Percentiles rank a stretch among this genome's conserved stretches.
phyloP scores from a whole-genome alignment of 2,888 invertebrate species.

The Ecdyonurus torrentis region DNA sequence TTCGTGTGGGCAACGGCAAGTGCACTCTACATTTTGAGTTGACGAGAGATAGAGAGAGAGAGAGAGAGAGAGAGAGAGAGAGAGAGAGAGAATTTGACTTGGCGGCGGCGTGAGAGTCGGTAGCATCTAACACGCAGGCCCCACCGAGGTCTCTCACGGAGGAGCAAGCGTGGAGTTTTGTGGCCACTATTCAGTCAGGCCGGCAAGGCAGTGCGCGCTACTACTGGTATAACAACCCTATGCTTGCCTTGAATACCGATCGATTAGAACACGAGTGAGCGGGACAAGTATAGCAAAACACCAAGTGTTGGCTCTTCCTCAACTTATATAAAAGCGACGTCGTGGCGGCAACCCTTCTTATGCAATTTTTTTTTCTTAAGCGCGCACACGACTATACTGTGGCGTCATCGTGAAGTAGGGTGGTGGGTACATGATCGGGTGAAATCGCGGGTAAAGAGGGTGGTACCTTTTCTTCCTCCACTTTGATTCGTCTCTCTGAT shows the following conservation, averaged over 20 bases:
- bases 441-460: background rate
- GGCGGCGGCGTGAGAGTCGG: background rate
- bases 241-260: background rate
- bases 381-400: no score
- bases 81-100: background rate
- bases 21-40: no score
- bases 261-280: background rate
- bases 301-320: no score
- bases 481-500: no score
- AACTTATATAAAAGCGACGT: no score
- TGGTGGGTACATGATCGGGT: no score
- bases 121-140: background rate
- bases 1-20: background rate
- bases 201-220: background rate
- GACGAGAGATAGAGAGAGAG: background rate
- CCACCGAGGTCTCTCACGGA: background rate
- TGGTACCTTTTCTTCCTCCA: no score
- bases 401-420: background rate
- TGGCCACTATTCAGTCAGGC: background rate
- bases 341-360: no score
- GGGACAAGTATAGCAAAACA: no score
- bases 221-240: background rate
- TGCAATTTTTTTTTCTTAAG: no score
- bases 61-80: background rate
- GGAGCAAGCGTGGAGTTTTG: background rate